These are phyloP conservation scores for Cephus runcator DNA, from an alignment of 2,888 invertebrate genomes.

Conservation along the genomic window DNA sequence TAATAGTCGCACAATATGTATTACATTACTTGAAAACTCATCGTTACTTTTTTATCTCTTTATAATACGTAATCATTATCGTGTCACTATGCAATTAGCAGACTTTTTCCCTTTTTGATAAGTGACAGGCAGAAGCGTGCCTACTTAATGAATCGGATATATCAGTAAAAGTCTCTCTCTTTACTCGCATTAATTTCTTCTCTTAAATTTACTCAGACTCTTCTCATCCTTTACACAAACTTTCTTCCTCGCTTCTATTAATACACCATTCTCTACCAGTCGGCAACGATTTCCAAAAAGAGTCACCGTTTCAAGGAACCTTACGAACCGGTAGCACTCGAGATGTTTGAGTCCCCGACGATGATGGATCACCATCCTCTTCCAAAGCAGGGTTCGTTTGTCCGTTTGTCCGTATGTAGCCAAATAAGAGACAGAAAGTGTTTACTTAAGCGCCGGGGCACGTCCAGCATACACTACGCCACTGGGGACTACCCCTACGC, in stretches of 20 bases:
- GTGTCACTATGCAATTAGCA: not conserved
- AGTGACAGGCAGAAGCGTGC: not conserved
- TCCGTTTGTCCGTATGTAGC: slow-evolving; percentile 36
- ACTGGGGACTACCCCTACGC: slow-evolving; percentile 6
- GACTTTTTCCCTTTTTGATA: not conserved
- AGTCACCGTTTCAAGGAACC: slow-evolving; percentile 1
- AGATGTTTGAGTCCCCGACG: slow-evolving; percentile 13
- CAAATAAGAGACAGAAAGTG: slow-evolving; percentile 41
- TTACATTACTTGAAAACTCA: not conserved
- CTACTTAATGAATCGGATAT: not conserved
- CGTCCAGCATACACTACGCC: slow-evolving; percentile 33
- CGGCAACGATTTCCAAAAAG: not conserved
- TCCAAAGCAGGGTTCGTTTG: slow-evolving; percentile 21
- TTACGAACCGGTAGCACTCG: slow-evolving; percentile 1
- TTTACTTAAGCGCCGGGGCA: slow-evolving; percentile 49
- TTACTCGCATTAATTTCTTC: not conserved
- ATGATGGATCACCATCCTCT: slow-evolving; percentile 36
- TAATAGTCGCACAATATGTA: not conserved
- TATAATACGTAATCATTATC: not conserved
- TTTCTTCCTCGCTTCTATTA: not conserved
- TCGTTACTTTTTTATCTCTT: not conserved
- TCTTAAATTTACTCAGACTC: not conserved
- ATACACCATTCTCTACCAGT: not conserved
- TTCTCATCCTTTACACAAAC: not conserved
- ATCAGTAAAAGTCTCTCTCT: not conserved